Conservation (phyloP, 2,888 invertebrate species). For the Tricholauxania praeusta region DNA sequence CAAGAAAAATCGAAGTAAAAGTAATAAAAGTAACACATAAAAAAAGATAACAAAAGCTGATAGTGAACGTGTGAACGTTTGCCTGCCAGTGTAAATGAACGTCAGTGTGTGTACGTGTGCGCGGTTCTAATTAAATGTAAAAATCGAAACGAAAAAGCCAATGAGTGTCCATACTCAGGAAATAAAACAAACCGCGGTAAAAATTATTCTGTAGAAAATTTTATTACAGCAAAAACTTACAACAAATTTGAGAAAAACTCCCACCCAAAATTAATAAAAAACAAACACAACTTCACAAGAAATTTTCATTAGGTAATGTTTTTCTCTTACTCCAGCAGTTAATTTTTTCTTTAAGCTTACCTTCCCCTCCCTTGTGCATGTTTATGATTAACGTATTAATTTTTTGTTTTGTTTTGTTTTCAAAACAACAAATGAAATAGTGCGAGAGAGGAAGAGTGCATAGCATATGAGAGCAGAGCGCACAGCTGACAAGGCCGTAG, state of each 20-base stretch:
- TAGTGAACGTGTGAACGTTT: constrained; percentile 1
- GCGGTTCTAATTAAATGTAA: neutral
- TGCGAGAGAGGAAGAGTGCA: constrained; percentile 15
- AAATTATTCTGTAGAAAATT: neutral
- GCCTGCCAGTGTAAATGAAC: too few species aligned
- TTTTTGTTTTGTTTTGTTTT: neutral
- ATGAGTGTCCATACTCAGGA: constrained; percentile 2
- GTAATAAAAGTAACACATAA: constrained; percentile 17
- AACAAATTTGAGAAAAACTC: constrained; percentile 16
- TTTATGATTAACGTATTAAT: neutral
- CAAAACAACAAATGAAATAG: constrained; percentile 35
- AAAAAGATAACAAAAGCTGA: constrained; percentile 7
- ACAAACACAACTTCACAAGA: constrained; percentile 6
- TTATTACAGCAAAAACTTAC: neutral
- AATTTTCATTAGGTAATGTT: constrained; percentile 18
- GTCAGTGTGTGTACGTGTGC: neutral
- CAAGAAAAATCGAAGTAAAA: constrained; percentile 4
- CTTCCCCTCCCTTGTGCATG: neutral
- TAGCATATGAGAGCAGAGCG: constrained; percentile 1
- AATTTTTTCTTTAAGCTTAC: neutral
- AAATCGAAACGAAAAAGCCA: neutral
- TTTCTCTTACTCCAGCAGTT: neutral
- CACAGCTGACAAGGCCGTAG: constrained; percentile 41
- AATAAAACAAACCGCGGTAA: constrained; percentile 9
- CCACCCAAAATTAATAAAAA: constrained; percentile 3